phyloP scores from a whole-genome alignment of 2,797 vertebrate genomes.

The Phoeniculus purpureus region DNA sequence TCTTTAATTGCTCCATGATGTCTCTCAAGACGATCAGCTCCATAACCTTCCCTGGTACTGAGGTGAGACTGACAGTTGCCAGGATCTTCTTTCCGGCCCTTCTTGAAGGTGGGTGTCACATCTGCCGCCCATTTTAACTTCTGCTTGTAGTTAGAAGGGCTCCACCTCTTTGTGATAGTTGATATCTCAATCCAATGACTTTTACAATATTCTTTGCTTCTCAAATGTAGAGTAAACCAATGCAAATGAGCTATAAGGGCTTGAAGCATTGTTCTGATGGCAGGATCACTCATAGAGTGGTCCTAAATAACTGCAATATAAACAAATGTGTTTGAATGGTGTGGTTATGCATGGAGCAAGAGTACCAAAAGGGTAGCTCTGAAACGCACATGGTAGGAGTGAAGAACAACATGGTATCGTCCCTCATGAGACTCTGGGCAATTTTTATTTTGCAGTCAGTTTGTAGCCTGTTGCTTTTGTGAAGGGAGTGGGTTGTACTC shows the following conservation, averaged over 20 bases:
- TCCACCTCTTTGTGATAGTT: not conserved
- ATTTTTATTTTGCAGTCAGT: not conserved
- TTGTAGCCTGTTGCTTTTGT: not conserved
- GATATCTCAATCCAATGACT: not conserved
- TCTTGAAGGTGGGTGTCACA: no score
- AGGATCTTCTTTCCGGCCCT: no score
- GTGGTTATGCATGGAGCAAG: not conserved
- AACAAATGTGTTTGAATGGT: not conserved
- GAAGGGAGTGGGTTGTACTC: not conserved
- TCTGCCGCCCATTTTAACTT: no score
- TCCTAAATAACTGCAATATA: not conserved
- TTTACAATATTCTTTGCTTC: not conserved
- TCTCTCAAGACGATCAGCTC: no score
- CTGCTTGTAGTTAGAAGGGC: not conserved
- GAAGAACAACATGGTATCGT: not conserved
- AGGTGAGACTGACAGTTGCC: no score
- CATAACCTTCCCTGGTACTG: no score
- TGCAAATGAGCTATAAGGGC: not conserved
- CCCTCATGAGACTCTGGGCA: not conserved
- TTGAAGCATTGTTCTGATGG: not conserved
- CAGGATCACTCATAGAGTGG: not conserved
- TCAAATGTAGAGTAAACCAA: not conserved
- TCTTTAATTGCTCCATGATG: no score
- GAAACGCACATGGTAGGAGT: not conserved
- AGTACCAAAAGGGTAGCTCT: not conserved